Percentiles rank a stretch among this genome's conserved stretches.
These are phyloP conservation scores for Trematomus loennbergii DNA, from an alignment of 2,113 vertebrate species.

Conservation along the genomic window DNA sequence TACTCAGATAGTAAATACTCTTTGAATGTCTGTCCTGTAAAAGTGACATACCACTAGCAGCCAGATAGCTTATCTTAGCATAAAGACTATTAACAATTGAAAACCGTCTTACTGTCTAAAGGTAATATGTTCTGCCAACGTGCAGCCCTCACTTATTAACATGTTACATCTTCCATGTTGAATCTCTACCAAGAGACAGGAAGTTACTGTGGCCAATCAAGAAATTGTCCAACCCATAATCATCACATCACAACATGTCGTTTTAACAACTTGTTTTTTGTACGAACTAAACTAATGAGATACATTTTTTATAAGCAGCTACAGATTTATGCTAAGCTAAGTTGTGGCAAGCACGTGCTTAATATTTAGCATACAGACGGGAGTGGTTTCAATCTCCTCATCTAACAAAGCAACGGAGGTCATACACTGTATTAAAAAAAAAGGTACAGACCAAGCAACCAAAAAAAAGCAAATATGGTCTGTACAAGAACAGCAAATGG, in stretches of 20 bases:
- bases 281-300: no score
- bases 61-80: background rate
- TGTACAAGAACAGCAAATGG: conserved; percentile 1
- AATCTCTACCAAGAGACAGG: no score
- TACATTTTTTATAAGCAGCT: no score
- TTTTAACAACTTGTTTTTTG: no score
- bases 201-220: no score
- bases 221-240: no score
- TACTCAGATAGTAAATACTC: background rate
- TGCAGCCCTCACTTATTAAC: no score
- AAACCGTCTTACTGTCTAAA: no score
- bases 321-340: no score
- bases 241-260: no score
- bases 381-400: background rate
- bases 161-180: no score
- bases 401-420: conserved; percentile 3
- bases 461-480: background rate
- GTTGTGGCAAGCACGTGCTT: background rate
- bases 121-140: no score
- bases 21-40: background rate
- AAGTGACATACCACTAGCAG: background rate
- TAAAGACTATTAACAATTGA: background rate
- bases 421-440: background rate
- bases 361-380: background rate
- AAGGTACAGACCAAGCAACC: background rate